Evolutionary conservation across 2,113 vertebrate genomes (phyloP).

Genomic region (human): GRCh38 chr4:23790501-23791000

Average conservation of each 20-base stretch:
- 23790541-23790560: slow-evolving; percentile 40
- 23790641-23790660: slow-evolving; percentile 47
- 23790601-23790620: slow-evolving; percentile 49
- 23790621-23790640: slow-evolving; percentile 54
- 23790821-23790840: slow-evolving; percentile 20
- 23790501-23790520: slow-evolving; percentile 70
- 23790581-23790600: slow-evolving; percentile 66
- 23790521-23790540: slow-evolving; percentile 64
- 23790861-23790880: slow-evolving; percentile 24
- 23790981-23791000: not conserved
- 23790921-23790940: not conserved
- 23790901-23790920: slow-evolving; percentile 37
- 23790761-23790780: slow-evolving; percentile 53
- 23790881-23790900: slow-evolving; percentile 26
- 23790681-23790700: slow-evolving; percentile 46
- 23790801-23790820: slow-evolving; percentile 18
- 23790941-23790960: not conserved
- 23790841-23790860: slow-evolving; percentile 60
- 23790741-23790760: not conserved
- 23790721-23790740: not conserved
- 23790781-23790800: slow-evolving; percentile 47
- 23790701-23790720: slow-evolving; percentile 28
- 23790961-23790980: not conserved
- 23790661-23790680: slow-evolving; percentile 31
- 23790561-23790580: slow-evolving; percentile 80